Evolutionary conservation across 2,797 vertebrate species (phyloP).

Genomic region (Enteromius argenteus): DNA sequence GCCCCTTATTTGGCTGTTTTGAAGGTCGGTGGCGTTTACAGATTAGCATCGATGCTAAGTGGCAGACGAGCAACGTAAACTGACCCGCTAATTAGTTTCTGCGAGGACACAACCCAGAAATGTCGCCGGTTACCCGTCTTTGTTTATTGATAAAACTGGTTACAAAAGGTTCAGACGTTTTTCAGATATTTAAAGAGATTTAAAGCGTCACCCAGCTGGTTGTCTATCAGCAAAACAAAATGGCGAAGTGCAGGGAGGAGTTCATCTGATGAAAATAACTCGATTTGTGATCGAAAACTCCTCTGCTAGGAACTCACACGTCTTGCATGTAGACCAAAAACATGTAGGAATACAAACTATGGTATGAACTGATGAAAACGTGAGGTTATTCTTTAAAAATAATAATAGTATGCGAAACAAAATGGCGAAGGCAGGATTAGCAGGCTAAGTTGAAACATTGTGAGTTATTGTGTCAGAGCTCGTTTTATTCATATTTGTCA

Average conservation of each 20-base stretch:
- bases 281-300: slow-evolving; percentile 26
- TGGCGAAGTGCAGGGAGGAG: slow-evolving; percentile 81
- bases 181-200: neutral
- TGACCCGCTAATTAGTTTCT: neutral
- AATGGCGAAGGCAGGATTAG: slow-evolving; percentile 75
- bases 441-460: slow-evolving; percentile 46
- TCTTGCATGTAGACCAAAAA: neutral
- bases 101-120: neutral
- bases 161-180: neutral
- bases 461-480: neutral
- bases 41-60: slow-evolving; percentile 44
- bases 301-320: neutral
- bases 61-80: neutral
- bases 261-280: slow-evolving; percentile 68
- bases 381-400: neutral
- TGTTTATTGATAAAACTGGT: neutral
- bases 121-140: neutral
- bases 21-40: slow-evolving; percentile 44
- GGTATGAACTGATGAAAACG: neutral
- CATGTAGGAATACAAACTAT: neutral
- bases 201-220: neutral
- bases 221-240: slow-evolving; percentile 73
- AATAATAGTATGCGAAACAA: slow-evolving; percentile 65
- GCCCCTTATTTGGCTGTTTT: slow-evolving; percentile 14
- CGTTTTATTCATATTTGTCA: neutral